These are phyloP conservation scores for Corbicula japonica DNA, from an alignment of 2,888 invertebrate genomes.

Conservation along the genomic window DNA sequence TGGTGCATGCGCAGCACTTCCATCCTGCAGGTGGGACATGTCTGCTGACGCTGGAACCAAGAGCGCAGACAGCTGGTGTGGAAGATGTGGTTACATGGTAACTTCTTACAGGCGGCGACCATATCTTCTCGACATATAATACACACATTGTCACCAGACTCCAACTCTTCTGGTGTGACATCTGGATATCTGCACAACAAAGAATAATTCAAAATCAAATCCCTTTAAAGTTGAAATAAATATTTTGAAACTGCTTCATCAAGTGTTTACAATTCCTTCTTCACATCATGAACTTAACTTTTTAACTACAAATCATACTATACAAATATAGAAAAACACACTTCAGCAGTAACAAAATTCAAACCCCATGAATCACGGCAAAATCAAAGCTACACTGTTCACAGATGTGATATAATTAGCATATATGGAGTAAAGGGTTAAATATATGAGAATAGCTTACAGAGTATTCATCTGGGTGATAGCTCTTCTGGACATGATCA, in stretches of 20 bases:
- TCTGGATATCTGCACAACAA: constrained; percentile 90
- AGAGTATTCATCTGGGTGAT: constrained; percentile 99
- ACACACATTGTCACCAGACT: constrained; percentile 96
- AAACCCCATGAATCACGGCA: too few relatives aligned
- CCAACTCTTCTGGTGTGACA: constrained; percentile 96
- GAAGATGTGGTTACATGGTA: constrained; percentile 99
- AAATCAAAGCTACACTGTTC: too few relatives aligned
- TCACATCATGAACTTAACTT: too few relatives aligned
- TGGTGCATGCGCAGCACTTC: constrained; percentile 90
- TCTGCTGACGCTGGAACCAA: constrained; percentile 99
- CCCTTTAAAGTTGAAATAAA: neutral
- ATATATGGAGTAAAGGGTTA: too few relatives aligned
- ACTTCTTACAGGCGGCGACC: constrained; percentile 93
- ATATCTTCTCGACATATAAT: constrained; percentile 98
- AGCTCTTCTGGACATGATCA: constrained; percentile 97
- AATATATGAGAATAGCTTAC: constrained; percentile 88
- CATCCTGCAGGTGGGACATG: constrained; percentile 98
- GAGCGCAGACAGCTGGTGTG: constrained; percentile 98
- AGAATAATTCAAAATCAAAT: neutral
- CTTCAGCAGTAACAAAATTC: too few relatives aligned
- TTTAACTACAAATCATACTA: neutral
- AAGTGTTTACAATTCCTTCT: too few relatives aligned
- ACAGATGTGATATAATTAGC: too few relatives aligned
- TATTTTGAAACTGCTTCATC: too few relatives aligned
- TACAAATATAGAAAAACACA: too few relatives aligned